Conservation (phyloP, 2,113 vertebrate species). For the Sinocyclocheilus anshuiensis region DNA sequence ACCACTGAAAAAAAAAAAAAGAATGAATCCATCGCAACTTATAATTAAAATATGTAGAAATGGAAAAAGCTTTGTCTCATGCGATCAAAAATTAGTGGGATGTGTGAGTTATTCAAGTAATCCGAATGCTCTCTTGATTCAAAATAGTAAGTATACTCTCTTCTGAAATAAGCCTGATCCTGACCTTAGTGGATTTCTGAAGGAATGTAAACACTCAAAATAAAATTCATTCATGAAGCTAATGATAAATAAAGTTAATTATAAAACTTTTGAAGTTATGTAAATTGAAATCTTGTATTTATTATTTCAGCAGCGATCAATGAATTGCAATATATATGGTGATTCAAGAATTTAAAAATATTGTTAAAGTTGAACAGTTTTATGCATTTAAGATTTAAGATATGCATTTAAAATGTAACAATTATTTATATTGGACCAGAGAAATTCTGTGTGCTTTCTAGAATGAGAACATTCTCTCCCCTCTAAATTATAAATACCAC, state of each 20-base stretch:
- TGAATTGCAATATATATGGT: background rate
- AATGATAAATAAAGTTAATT: background rate
- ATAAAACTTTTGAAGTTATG: no score
- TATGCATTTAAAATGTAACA: background rate
- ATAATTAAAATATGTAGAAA: no score
- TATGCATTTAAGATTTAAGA: background rate
- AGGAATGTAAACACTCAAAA: constrained; percentile 5
- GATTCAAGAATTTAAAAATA: no score
- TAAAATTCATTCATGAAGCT: background rate
- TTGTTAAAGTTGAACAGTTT: background rate
- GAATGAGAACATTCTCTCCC: background rate
- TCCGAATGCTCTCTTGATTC: constrained; percentile 43
- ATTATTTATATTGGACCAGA: background rate
- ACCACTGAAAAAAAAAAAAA: no score
- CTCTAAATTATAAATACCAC: background rate
- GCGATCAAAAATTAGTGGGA: constrained; percentile 50
- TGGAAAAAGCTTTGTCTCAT: background rate
- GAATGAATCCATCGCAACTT: no score
- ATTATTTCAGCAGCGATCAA: background rate
- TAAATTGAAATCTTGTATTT: no score
- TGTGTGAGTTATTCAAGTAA: constrained; percentile 56
- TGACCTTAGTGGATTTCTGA: constrained; percentile 21
- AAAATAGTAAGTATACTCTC: constrained; percentile 53
- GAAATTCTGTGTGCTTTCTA: background rate
- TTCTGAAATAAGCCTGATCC: constrained; percentile 33